These are phyloP conservation scores for Myopa testacea DNA, from an alignment of 2,888 invertebrate genomes.

Conservation along the genomic window DNA sequence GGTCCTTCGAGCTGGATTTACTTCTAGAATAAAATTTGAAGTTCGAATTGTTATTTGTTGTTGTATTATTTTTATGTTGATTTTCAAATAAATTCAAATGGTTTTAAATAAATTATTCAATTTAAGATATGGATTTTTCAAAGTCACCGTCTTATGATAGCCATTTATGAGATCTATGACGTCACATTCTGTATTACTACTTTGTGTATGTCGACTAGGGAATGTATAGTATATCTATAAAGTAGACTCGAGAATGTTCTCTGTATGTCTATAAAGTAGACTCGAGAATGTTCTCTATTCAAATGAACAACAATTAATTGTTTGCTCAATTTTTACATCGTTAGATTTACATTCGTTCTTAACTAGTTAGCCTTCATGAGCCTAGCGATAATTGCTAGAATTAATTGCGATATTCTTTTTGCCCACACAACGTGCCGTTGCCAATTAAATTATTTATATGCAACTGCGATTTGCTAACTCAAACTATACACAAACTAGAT, in stretches of 20 bases:
- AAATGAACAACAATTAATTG: background rate
- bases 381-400: background rate
- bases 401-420: background rate
- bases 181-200: background rate
- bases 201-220: too few relatives aligned
- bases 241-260: background rate
- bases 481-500: background rate
- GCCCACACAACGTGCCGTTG: background rate
- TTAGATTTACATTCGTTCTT: background rate
- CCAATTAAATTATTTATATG: background rate
- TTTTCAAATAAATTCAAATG: too few relatives aligned
- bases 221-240: background rate
- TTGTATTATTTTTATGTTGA: too few relatives aligned
- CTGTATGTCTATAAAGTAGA: background rate
- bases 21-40: too few relatives aligned
- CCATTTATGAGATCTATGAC: background rate
- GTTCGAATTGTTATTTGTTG: too few relatives aligned
- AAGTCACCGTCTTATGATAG: background rate
- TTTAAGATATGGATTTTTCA: too few relatives aligned
- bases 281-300: background rate
- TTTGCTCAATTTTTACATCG: background rate
- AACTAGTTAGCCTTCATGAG: constrained; percentile 3
- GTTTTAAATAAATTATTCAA: too few relatives aligned
- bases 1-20: too few relatives aligned
- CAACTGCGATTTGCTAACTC: background rate